Percentiles rank a stretch among this genome's conserved stretches.
Conservation (phyloP, 2,113 vertebrate species). For the Galemys pyrenaicus region DNA sequence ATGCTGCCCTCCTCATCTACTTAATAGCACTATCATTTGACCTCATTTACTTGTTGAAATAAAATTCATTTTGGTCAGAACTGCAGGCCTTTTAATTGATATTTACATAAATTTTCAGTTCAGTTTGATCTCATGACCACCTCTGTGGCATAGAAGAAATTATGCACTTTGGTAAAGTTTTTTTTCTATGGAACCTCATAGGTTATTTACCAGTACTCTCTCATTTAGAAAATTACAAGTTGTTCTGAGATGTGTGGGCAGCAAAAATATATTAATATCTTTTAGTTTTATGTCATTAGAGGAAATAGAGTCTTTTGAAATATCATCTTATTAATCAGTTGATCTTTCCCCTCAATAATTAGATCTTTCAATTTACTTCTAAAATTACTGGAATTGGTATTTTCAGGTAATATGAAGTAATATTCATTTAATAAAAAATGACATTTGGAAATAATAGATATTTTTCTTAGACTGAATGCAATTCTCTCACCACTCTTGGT, state of each 20-base stretch:
- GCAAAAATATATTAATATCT: constrained; percentile 68
- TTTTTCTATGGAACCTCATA: constrained; percentile 20
- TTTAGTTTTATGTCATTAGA: constrained; percentile 40
- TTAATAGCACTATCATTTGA: not conserved
- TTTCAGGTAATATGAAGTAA: constrained; percentile 75
- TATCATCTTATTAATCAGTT: constrained; percentile 74
- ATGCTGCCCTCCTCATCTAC: not conserved
- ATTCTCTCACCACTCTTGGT: constrained; percentile 51
- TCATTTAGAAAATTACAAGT: constrained; percentile 54
- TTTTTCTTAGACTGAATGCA: constrained; percentile 1
- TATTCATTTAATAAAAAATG: constrained; percentile 71
- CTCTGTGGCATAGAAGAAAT: not conserved
- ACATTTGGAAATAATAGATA: constrained; percentile 69
- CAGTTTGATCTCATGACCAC: not conserved
- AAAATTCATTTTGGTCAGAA: not conserved
- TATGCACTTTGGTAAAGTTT: not conserved
- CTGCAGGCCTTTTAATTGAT: not conserved
- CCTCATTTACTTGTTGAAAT: not conserved
- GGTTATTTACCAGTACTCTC: constrained; percentile 21
- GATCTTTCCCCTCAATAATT: constrained; percentile 75
- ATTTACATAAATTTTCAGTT: constrained; percentile 57
- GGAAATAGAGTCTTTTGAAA: constrained; percentile 63
- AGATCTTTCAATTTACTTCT: constrained; percentile 71
- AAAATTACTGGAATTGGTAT: constrained; percentile 76
- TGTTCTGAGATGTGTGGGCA: constrained; percentile 11